Percentiles rank a stretch among this genome's conserved stretches.
These are phyloP conservation scores for Drosophila bunnanda DNA, from an alignment of 2,888 invertebrate genomes.

Conservation along the genomic window DNA sequence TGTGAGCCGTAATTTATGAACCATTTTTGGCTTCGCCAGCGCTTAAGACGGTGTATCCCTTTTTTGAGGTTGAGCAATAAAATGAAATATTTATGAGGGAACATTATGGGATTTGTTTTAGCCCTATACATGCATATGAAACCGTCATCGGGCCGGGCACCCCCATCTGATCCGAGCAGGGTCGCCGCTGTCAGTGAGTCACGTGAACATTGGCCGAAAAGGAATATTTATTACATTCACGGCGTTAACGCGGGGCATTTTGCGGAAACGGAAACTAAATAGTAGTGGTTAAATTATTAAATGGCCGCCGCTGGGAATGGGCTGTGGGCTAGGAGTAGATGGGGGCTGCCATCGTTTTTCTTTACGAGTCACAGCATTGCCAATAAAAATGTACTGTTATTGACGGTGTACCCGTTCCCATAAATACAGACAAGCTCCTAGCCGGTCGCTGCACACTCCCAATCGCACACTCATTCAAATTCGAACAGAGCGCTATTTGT, in stretches of 20 bases:
- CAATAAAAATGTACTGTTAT: constrained; percentile 69
- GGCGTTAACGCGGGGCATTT: constrained; percentile 75
- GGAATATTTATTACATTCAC: constrained; percentile 70
- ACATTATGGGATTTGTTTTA: constrained; percentile 77
- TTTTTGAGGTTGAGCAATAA: constrained; percentile 77
- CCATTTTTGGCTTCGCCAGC: constrained; percentile 24
- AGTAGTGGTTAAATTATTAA: constrained; percentile 78
- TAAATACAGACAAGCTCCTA: neutral
- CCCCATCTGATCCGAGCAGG: constrained; percentile 4
- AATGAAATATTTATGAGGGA: constrained; percentile 76
- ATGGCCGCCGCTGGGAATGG: constrained; percentile 44
- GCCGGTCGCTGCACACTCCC: neutral
- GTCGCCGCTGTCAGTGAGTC: constrained; percentile 49
- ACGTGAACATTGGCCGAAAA: constrained; percentile 55
- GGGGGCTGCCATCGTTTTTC: constrained; percentile 60
- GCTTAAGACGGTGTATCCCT: constrained; percentile 53
- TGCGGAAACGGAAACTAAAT: constrained; percentile 76
- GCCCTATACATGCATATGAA: constrained; percentile 4
- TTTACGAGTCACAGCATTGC: constrained; percentile 69
- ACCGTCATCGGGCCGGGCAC: constrained; percentile 12
- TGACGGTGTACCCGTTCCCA: constrained; percentile 25
- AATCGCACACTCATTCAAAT: neutral
- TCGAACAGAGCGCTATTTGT: constrained; percentile 58
- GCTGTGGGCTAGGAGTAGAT: neutral
- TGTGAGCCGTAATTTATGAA: constrained; percentile 30